Conservation (phyloP, 2,113 vertebrate species). For the Bubo scandiacus region DNA sequence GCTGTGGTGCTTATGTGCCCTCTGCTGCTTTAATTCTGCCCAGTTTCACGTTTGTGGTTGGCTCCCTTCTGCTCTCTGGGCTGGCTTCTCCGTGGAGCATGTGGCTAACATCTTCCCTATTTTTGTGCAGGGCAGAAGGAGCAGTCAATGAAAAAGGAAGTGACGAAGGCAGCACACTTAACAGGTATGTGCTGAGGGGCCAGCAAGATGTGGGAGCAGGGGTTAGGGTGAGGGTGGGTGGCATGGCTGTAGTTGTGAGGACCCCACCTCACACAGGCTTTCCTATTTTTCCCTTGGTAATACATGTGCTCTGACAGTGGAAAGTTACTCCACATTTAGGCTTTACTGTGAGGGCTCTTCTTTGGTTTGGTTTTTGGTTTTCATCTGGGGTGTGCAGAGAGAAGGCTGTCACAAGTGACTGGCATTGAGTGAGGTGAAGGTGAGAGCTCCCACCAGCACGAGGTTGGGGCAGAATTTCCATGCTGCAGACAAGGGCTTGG, state of each 20-base stretch:
- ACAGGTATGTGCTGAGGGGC: slow-evolving; percentile 64
- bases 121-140: slow-evolving; percentile 47
- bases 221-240: not conserved
- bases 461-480: not conserved
- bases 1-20: too few species aligned
- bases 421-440: accelerated
- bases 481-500: not conserved
- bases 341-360: not conserved
- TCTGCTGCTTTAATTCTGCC: not conserved
- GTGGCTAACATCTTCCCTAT: not conserved
- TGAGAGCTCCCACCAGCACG: accelerated
- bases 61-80: not conserved
- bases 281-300: not conserved
- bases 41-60: not conserved
- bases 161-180: slow-evolving; percentile 68
- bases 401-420: not conserved
- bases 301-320: accelerated
- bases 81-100: not conserved
- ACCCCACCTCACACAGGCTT: not conserved
- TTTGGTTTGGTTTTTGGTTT: not conserved
- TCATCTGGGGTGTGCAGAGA: not conserved
- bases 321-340: not conserved
- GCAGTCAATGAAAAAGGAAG: not conserved
- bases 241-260: accelerated
- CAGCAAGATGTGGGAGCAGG: not conserved